phyloP scores from a whole-genome alignment of 2,888 invertebrate genomes.

The Chirona hameri region DNA sequence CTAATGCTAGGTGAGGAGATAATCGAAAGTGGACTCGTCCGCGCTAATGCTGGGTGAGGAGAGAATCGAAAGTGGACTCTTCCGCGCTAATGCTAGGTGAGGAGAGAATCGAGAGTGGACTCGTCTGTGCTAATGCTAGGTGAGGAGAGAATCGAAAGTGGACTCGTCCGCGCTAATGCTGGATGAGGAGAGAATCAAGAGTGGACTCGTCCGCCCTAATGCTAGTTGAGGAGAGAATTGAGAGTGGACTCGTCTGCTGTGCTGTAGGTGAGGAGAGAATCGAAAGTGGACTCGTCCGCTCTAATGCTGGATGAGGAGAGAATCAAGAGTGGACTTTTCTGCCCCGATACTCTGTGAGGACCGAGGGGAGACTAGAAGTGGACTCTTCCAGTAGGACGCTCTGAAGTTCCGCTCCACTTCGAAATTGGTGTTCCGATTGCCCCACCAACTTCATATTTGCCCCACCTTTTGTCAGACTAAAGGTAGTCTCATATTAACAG shows the following conservation, averaged over 20 bases:
- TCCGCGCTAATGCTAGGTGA: constrained; percentile 36
- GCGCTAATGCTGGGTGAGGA: constrained; percentile 35
- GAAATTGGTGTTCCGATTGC: too few relatives aligned
- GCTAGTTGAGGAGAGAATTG: constrained; percentile 32
- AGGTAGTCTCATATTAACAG: too few relatives aligned
- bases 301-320: constrained; percentile 34
- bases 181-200: constrained; percentile 38
- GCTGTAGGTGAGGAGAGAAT: constrained; percentile 33
- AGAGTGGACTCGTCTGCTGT: constrained; percentile 40
- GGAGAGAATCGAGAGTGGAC: not conserved
- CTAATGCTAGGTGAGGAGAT: constrained; percentile 34
- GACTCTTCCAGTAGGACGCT: too few relatives aligned
- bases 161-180: constrained; percentile 35
- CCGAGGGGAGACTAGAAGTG: too few relatives aligned
- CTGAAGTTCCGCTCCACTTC: too few relatives aligned
- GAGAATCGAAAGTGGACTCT: constrained; percentile 33
- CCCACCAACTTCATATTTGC: too few relatives aligned
- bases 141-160: constrained; percentile 46
- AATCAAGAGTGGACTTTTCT: not conserved
- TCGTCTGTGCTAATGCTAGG: constrained; percentile 53
- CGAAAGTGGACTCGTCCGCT: constrained; percentile 35
- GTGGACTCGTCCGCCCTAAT: constrained; percentile 35
- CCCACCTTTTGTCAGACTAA: too few relatives aligned
- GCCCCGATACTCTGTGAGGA: too few relatives aligned
- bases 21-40: constrained; percentile 34